Evolutionary conservation across 1,140 invertebrate species (phyloP).

Genomic region (Colletes gigas): DNA sequence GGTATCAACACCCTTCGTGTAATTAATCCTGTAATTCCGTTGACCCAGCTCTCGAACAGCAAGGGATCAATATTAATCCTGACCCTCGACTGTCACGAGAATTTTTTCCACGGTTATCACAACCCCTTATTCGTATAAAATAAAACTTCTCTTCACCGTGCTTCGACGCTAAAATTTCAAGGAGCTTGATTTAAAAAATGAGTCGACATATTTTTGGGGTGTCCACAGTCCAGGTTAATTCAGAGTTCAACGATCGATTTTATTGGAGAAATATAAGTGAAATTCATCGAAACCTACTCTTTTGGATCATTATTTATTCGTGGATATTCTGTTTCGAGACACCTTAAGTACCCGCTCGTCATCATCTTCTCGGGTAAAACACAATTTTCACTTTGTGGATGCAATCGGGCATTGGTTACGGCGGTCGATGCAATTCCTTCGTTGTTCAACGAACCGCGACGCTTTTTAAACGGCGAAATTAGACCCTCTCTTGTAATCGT

Average conservation of each 20-base stretch:
- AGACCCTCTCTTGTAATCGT: neutral
- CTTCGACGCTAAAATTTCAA: too few species aligned
- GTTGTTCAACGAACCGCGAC: neutral
- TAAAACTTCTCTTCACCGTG: too few species aligned
- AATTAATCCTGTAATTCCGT: slow-evolving; percentile 79
- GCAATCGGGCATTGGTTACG: neutral
- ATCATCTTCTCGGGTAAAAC: neutral
- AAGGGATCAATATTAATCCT: slow-evolving; percentile 54
- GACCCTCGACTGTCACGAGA: neutral
- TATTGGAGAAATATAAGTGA: too few species aligned
- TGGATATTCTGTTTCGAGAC: too few species aligned
- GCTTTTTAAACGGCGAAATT: neutral
- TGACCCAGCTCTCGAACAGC: slow-evolving; percentile 63
- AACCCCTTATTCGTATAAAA: too few species aligned
- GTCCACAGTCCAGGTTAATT: too few species aligned
- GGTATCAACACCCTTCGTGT: slow-evolving; percentile 77
- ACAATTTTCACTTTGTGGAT: neutral
- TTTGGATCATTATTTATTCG: too few species aligned
- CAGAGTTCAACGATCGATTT: too few species aligned
- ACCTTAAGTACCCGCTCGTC: too few species aligned
- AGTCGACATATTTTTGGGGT: too few species aligned
- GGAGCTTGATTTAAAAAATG: too few species aligned
- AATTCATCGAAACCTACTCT: too few species aligned
- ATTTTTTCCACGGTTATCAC: neutral
- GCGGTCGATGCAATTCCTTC: neutral